Evolutionary conservation across 2,888 invertebrate species (phyloP), one percentile per base, ranked within the genome.

Genomic region (Melikaiella ostensackeni): DNA sequence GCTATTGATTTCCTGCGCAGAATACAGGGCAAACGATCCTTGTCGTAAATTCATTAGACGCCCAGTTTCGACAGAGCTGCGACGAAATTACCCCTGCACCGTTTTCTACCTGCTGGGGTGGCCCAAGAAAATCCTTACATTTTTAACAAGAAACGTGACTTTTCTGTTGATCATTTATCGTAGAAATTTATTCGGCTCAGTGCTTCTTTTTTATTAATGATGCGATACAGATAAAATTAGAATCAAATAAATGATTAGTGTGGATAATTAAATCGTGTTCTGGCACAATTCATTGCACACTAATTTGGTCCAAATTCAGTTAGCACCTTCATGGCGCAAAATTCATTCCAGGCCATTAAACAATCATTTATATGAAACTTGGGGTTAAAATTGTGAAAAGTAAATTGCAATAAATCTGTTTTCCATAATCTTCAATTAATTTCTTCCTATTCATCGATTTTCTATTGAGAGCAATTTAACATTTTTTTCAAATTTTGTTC

Each of bases 1-100:
- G 86, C 88, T 89, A 89, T 89, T 87, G 88, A 90, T 90, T 89
- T 86, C 85, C 87, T 84, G 83, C 86, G 79, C 77, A 83, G 81
- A 81, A 84, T 84, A 83, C 84, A 83, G 83, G 8, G 83, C 80
- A 83, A 86, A 84, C 84, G 84, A 85, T 84, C 83, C 84, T 84
- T 84, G 81, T 85, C 84, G 84, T 84, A 85, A 87, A 88, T 87
- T 88, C 86, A 86, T 86, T 86, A 87, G 86, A 81, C 81, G 83
- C 55, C 79, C 83, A 84, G 83, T 82, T 84, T 84, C 82, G 80
- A 80, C 77, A 80, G 38, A 76, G 77, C 79, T 63, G 63, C 81
- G 75, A 84, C 86, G 81, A 42, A 75, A 81, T 78, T 78, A 76
- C 59, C 75, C 11, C 64, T 79, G 70, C 61, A 59, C 62, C 62